Evolutionary conservation across 2,888 invertebrate genomes (phyloP), one percentile per base, ranked within the genome.

Genomic region (Heliconius ethilla): DNA sequence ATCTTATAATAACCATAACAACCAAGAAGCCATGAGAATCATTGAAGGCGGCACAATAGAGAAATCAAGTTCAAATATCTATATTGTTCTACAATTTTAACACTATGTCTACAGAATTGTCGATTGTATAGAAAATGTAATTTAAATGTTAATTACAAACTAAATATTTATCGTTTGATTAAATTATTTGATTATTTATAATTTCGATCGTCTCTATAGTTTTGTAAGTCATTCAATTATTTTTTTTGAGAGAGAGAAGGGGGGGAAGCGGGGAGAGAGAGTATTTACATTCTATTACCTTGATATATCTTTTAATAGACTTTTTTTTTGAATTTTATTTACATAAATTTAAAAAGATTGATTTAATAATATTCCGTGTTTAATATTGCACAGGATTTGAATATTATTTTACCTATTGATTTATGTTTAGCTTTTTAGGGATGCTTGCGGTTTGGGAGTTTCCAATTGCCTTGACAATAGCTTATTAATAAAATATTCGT

Each of bases 21-120:
- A 75, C 66, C 13, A 62, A 75, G 78, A 81, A 66, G 78, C 78
- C 79, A 81, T 85, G 85, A 81, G 85, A 85, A 83, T 80, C 73
- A 81, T 79, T 79, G 73, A 67, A 78, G 75, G 70, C 76, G 73
- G 66, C 69, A 83, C 83, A 82, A 83, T 84, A 78, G 84, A 81
- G 84, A 85, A 85, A 84, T 80, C 82, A 79, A 78, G 75, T 76
- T 79, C 72, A 79, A 72, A 70, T 62, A 45, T 69, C 69, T 69
- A 45, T 40, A 69, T 69, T 69, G 69, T 45, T 69, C 69, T 45
- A 6, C 13, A 25, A n/a, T 69, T 69, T 69, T 40, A 15, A 45
- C 25, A 27, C 5, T 11, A 67, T n/a, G 33, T 0, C 11, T 37
- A 37, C 13, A 67, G 6, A 67, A 37, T 25, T 37, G 5, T 40